Percentiles rank a stretch among this genome's conserved stretches.
These are phyloP conservation scores for Apus apus DNA, from an alignment of 2,113 vertebrate genomes.

Conservation along the genomic window DNA sequence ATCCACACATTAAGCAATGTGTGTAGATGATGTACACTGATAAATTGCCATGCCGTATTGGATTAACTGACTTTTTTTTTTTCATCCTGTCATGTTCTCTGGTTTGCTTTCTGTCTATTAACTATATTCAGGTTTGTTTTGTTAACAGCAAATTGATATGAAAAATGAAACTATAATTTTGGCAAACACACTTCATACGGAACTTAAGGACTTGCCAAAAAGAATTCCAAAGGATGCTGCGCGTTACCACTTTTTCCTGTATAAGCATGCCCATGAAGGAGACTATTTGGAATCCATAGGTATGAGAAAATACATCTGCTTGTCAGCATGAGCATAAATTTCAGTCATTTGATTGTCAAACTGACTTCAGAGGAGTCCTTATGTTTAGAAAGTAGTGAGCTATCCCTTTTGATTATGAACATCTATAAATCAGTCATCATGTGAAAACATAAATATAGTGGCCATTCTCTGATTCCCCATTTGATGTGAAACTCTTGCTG, in stretches of 20 bases:
- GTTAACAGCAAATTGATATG: slow-evolving; percentile 89
- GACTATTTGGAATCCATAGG: slow-evolving; percentile 95
- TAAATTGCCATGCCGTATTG: not conserved
- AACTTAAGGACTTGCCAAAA: slow-evolving; percentile 90
- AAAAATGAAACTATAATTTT: slow-evolving; percentile 90
- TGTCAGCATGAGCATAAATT: not conserved
- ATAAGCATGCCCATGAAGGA: slow-evolving; percentile 95
- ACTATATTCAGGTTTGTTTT: slow-evolving; percentile 38
- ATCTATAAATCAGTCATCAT: not conserved
- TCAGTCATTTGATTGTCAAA: not conserved
- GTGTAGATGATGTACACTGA: not conserved
- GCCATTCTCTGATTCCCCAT: not conserved
- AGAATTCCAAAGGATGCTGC: slow-evolving; percentile 93
- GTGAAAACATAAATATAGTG: not conserved
- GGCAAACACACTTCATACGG: slow-evolving; percentile 88
- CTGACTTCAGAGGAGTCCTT: not conserved
- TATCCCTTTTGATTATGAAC: not conserved
- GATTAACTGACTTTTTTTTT: not conserved
- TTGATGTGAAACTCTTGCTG: not conserved
- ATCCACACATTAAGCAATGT: not conserved
- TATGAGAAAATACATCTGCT: slow-evolving; percentile 54
- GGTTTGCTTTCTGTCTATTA: not conserved
- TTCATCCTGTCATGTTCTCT: not conserved
- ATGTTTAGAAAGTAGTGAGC: not conserved
- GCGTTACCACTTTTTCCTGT: slow-evolving; percentile 97